Base-by-base conservation (phyloP, 2,888 invertebrate genomes). In the Athalia rosae region DNA sequence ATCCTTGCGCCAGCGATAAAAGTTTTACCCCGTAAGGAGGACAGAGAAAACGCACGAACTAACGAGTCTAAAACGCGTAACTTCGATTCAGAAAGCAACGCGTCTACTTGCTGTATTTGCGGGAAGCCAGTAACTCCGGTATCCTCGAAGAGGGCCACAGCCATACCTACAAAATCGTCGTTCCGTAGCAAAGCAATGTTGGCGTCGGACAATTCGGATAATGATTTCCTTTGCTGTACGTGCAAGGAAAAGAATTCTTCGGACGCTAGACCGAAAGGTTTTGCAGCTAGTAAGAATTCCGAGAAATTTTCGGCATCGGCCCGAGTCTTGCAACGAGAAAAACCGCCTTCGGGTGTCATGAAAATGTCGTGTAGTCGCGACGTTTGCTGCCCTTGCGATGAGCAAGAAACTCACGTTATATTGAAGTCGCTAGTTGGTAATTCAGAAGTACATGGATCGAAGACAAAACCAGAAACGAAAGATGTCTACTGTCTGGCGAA, bases 401-500 rank as follows among this genome's bases (percentile, higher is more conserved):
- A 50, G 9, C 48, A 48, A 13, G 74, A 48, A 50, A 74, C 58
- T 13, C 45, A 71, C 15, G 58, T 45, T 58, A 7, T 71, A 8
- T 13, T 13, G 13, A 58, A 71, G 71, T 11, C 71, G 4, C 41
- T 58, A 11, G 71, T 28, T 15, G 41, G 43, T 9, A 74, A 74
- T 7, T 48, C 61, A 11, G 47, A 50, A 28, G 28, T 47, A 4
- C n/a, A 74, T 9, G 61, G 48, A 4, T 28, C 74, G 4, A 73
- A 77, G 41, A 50, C 61, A 13, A 79, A 64, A 66, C 80, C 79
- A 3, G 82, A 81, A 47, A 84, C 78, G 7, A 81, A 78, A 8
- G 85, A 87, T 53, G 82, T 84, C 50, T 62, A 80, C 5, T 82
- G 82, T 13, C 81, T 83, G 76, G 85, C 81, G 0, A 84, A 81